These are phyloP conservation scores for Drosophila pruinosa DNA, from an alignment of 1,140 invertebrate genomes.

Conservation along the genomic window DNA sequence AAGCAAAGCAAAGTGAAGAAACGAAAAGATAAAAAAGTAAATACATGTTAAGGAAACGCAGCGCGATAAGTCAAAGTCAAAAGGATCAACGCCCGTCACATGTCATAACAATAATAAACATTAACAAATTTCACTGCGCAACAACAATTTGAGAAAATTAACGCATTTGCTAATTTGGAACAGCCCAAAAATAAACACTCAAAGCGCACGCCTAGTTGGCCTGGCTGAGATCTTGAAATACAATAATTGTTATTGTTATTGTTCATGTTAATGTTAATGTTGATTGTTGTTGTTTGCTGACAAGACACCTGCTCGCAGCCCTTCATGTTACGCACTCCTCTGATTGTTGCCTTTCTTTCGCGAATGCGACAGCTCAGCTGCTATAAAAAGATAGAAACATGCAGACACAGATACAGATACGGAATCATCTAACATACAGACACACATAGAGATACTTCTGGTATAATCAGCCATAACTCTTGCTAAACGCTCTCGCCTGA, in stretches of 20 bases:
- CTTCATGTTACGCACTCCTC: constrained; percentile 20
- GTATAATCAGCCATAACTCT: constrained; percentile 37
- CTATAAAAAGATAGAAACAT: constrained; percentile 13
- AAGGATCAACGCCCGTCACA: constrained; percentile 17
- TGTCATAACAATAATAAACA: background rate
- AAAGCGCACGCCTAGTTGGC: constrained; percentile 6
- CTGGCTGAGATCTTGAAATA: background rate
- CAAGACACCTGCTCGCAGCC: constrained; percentile 33
- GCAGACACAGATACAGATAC: constrained; percentile 21
- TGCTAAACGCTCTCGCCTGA: constrained; percentile 45
- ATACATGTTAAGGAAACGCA: constrained; percentile 12
- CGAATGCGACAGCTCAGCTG: constrained; percentile 12
- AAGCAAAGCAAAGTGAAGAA: too few relatives aligned
- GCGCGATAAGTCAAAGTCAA: constrained; percentile 6
- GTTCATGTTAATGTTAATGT: background rate
- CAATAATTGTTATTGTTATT: constrained; percentile 27
- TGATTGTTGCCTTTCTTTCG: constrained; percentile 13
- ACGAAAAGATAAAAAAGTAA: constrained; percentile 4
- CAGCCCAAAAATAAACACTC: constrained; percentile 19
- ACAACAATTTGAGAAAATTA: constrained; percentile 7
- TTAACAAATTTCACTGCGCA: background rate
- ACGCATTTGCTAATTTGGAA: constrained; percentile 25
- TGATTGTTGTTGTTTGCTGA: constrained; percentile 13
- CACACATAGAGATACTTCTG: constrained; percentile 2
- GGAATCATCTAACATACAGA: constrained; percentile 27